Conservation (phyloP, 2,888 invertebrate genomes). For the Colletes collaris region DNA sequence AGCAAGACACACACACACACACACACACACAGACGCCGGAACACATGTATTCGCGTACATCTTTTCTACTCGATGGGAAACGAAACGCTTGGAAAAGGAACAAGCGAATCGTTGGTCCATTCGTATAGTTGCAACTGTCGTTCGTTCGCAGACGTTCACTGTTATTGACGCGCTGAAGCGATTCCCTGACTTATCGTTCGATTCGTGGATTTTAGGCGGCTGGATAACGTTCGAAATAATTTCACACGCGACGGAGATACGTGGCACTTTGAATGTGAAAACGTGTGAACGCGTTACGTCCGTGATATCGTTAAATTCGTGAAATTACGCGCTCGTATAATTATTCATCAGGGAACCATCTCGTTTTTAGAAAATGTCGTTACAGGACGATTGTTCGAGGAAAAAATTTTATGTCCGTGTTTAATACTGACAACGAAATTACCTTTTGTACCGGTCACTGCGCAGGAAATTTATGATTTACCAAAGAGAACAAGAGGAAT, state of each 20-base stretch:
- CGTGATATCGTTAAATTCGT: no score
- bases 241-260: background rate
- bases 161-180: slow-evolving; percentile 9
- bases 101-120: slow-evolving; percentile 33
- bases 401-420: no score
- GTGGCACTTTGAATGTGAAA: background rate
- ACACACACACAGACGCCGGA: background rate
- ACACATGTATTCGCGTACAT: slow-evolving; percentile 5
- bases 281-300: no score
- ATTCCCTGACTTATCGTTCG: background rate
- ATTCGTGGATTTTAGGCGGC: background rate
- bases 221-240: background rate
- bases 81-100: slow-evolving; percentile 25
- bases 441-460: background rate
- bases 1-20: slow-evolving; percentile 15
- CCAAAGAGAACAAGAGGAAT: background rate
- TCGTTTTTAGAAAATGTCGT: no score
- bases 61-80: slow-evolving; percentile 10
- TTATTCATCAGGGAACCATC: no score
- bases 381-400: no score
- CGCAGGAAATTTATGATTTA: background rate
- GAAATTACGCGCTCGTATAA: no score
- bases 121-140: slow-evolving; percentile 12
- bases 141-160: slow-evolving; percentile 26
- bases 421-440: background rate